Evolutionary conservation across 2,888 invertebrate species (phyloP), one percentile per base, ranked within the genome.

Genomic region (Drosophila vallismaia): DNA sequence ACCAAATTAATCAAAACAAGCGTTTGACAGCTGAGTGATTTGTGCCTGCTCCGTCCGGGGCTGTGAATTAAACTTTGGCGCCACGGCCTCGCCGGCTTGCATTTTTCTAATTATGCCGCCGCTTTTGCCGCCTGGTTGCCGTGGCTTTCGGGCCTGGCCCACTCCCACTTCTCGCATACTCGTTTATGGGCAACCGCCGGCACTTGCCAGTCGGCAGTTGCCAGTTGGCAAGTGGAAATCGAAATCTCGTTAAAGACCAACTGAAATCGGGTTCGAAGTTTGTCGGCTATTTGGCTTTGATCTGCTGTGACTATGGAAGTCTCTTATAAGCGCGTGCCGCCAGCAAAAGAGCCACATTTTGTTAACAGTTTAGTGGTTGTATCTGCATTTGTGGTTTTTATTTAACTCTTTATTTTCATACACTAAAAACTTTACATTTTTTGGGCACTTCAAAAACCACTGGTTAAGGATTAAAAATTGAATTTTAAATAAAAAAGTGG

Each of bases 1-100:
- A 81, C 85, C 82, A 84, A 85, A 86, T 82, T 86, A 82, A 82
- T 82, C 87, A 72, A 82, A 64, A 79, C 82, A 60, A 76, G 72
- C 85, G 79, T 86, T 79, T 86, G 84, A 84, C 84, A 85, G 82
- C 57, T 84, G 87, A 84, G 76, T 86, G 84, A 86, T 84, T 84
- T 85, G 87, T 79, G 76, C 69, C 64, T 33, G 67, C 55, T 45
- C 62, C 53, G 64, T 38, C 63, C 60, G 40, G 44, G 54, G 66
- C 55, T 63, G 49, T 60, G 71, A 73, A 50, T 59, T 52, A 58
- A 75, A 68, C 73, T 57, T 59, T 76, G 84, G 84, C 84, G 84
- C 84, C 84, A 86, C 38, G 42, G 63, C 53, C 67, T 56, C 53
- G 70, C 52, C 66, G 59, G 63, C 51, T 45, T 60, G 56, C 69